Percentiles rank a stretch among this genome's conserved stretches.
phyloP scores from a whole-genome alignment of 2,888 invertebrate genomes.

The Pyrrhia umbra region DNA sequence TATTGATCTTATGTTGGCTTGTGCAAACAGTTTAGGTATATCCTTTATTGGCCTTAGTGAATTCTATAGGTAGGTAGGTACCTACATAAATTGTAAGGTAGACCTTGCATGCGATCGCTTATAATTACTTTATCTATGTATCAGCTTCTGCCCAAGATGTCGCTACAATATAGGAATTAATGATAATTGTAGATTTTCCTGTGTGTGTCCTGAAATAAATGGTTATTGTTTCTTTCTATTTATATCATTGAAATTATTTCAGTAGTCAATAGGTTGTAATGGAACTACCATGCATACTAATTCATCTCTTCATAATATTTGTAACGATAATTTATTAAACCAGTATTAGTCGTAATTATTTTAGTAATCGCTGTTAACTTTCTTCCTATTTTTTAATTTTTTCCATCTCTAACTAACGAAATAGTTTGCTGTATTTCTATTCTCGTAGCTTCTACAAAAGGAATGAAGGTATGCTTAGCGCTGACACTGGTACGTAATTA shows the following conservation, averaged over 20 bases:
- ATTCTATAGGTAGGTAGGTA: not conserved
- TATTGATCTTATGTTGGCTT: conserved; percentile 34
- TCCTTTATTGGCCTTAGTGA: not conserved
- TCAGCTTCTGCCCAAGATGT: not conserved
- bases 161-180: no score
- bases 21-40: conserved; percentile 28
- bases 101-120: not conserved
- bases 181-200: no score
- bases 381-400: not conserved
- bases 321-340: no score
- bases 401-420: not conserved
- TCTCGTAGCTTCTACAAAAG: not conserved
- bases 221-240: no score
- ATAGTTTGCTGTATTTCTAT: not conserved
- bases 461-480: not conserved
- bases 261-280: no score
- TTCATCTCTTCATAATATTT: no score
- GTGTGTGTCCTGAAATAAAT: no score
- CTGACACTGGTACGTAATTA: conserved; percentile 25
- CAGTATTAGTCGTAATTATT: no score
- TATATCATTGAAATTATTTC: no score
- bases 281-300: no score
- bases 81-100: no score
- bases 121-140: not conserved
- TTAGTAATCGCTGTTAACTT: no score